A percentile compares a stretch with the other conserved stretches of the same genome.
Evolutionary conservation across 2,113 vertebrate species (phyloP).

Genomic region (Chrysochloris asiatica): DNA sequence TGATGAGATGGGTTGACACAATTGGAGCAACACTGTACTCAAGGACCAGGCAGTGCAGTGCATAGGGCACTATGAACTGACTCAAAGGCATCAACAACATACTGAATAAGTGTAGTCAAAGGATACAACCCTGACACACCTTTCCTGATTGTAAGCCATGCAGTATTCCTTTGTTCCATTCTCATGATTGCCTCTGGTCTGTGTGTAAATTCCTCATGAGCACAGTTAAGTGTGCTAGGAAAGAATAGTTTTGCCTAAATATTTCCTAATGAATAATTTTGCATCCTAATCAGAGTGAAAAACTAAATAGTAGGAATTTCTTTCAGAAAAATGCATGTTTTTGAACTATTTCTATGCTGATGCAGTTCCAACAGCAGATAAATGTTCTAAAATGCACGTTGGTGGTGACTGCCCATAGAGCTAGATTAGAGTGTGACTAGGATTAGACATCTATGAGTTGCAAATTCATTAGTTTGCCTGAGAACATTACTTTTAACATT

Average conservation of each 20-base stretch:
- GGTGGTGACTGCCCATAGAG: neutral
- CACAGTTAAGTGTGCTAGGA: neutral
- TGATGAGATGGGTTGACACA: no score
- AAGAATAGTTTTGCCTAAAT: neutral
- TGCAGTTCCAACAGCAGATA: neutral
- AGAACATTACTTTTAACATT: slow-evolving; percentile 45
- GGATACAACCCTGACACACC: neutral
- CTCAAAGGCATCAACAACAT: no score
- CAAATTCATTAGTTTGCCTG: neutral
- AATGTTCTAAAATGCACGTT: neutral
- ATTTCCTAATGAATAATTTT: slow-evolving; percentile 34
- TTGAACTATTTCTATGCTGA: slow-evolving; percentile 49
- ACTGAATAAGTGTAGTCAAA: no score
- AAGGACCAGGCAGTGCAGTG: no score
- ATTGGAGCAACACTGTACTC: no score
- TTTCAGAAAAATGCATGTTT: slow-evolving; percentile 22
- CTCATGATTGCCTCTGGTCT: neutral
- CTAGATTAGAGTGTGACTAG: neutral
- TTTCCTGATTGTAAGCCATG: neutral
- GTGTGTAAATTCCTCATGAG: neutral
- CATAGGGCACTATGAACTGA: no score
- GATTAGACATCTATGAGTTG: slow-evolving; percentile 1
- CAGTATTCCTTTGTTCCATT: neutral
- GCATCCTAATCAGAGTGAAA: slow-evolving; percentile 23
- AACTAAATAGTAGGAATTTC: slow-evolving; percentile 37